A percentile compares a stretch with the other conserved stretches of the same genome.
phyloP scores from a whole-genome alignment of 23 tunicate species.

The Oikopleura dioica region DNA sequence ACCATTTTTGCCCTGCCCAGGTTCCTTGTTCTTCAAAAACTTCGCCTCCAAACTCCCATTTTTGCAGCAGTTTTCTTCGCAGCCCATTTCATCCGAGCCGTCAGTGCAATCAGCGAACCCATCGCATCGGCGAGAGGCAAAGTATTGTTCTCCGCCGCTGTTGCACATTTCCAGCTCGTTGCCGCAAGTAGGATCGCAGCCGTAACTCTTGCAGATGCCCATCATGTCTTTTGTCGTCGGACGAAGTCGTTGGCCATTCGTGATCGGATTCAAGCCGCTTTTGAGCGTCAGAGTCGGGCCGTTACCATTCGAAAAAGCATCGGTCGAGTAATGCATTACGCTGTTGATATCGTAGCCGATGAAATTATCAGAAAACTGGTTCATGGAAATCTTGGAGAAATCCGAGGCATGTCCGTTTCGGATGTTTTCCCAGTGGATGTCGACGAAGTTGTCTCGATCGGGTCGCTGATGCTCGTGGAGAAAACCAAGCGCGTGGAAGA shows the following conservation, averaged over 20 bases:
- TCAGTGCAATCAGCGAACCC: neutral
- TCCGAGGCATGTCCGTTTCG: neutral
- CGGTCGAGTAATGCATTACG: neutral
- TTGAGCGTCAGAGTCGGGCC: neutral
- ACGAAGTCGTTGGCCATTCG: neutral
- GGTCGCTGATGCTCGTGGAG: constrained; percentile 7
- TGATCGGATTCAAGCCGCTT: neutral
- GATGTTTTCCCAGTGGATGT: constrained; percentile 10
- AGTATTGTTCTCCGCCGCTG: neutral
- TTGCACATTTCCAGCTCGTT: neutral
- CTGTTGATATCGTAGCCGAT: neutral
- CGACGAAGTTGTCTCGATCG: neutral
- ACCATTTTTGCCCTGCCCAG: neutral
- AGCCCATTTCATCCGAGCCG: neutral
- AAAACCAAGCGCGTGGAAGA: constrained; percentile 2
- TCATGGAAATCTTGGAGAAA: neutral
- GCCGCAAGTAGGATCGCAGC: neutral
- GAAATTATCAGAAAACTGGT: neutral
- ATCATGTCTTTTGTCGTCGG: constrained; percentile 4
- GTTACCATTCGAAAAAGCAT: neutral
- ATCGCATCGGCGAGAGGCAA: neutral
- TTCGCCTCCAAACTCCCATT: neutral
- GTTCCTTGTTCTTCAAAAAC: neutral
- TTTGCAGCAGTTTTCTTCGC: neutral
- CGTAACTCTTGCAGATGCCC: neutral